phyloP scores from a whole-genome alignment of 1,140 invertebrate species.

The Diachasma alloeum region DNA sequence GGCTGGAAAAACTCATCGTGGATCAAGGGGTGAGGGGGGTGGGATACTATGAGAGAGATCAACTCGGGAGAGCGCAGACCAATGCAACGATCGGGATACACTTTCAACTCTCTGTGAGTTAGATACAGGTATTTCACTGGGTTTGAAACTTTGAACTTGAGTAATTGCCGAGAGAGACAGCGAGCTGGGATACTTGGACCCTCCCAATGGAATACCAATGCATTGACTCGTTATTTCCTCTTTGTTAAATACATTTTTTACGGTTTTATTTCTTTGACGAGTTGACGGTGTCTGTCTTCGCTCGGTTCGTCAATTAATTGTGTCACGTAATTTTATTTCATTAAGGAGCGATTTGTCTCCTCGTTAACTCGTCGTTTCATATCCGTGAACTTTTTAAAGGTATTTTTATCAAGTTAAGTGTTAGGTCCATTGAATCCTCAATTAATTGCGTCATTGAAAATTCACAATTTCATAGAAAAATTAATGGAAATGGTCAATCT shows the following conservation, averaged over 20 bases:
- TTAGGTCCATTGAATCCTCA: too few relatives aligned
- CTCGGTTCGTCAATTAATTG: too few relatives aligned
- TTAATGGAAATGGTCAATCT: too few relatives aligned
- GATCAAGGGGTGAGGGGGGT: neutral
- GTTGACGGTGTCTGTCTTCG: too few relatives aligned
- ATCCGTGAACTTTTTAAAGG: too few relatives aligned
- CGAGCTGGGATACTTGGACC: neutral
- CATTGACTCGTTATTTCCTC: neutral
- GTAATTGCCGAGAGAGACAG: slow-evolving; percentile 39
- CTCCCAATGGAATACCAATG: slow-evolving; percentile 11
- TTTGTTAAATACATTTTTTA: neutral
- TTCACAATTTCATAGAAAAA: too few relatives aligned
- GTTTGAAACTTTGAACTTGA: slow-evolving; percentile 45
- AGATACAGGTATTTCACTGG: slow-evolving; percentile 21
- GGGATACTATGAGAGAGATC: neutral
- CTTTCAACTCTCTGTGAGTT: neutral
- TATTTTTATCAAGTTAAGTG: too few relatives aligned
- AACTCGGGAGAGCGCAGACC: neutral
- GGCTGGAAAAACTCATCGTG: slow-evolving; percentile 19
- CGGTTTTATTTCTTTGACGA: too few relatives aligned
- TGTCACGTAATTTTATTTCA: neutral
- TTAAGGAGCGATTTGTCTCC: neutral
- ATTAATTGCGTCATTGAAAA: too few relatives aligned
- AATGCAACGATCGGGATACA: neutral
- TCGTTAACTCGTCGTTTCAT: neutral